These are phyloP conservation scores for Tiphia femorata DNA, from an alignment of 2,888 invertebrate genomes.

Conservation along the genomic window DNA sequence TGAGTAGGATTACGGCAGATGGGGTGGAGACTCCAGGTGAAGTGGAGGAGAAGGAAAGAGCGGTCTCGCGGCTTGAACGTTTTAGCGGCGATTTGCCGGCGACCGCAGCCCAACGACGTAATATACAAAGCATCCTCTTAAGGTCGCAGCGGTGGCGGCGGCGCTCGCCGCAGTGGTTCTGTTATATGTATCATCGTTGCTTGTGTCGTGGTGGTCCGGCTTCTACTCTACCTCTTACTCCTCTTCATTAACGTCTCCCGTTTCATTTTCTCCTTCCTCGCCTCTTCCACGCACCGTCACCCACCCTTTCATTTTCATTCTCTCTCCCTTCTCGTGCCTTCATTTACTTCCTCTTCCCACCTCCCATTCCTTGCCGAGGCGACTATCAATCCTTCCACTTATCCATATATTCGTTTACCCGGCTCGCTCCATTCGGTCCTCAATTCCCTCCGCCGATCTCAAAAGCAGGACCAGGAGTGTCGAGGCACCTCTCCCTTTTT, in stretches of 20 bases:
- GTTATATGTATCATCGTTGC: constrained; percentile 43
- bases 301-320: not conserved
- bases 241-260: not conserved
- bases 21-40: constrained; percentile 14
- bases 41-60: not conserved
- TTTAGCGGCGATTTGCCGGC: constrained; percentile 64
- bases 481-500: constrained; percentile 31
- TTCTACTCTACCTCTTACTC: not conserved
- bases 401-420: not conserved
- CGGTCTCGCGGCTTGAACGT: constrained; percentile 56
- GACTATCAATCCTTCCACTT: too few species aligned
- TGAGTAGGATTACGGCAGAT: constrained; percentile 23
- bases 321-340: not conserved
- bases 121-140: constrained; percentile 61
- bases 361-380: too few species aligned
- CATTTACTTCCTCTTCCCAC: constrained; percentile 8
- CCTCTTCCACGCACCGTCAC: not conserved
- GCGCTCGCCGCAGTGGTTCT: constrained; percentile 42
- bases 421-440: constrained; percentile 1
- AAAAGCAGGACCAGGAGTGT: constrained; percentile 26
- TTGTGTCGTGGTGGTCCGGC: constrained; percentile 38
- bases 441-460: constrained; percentile 39
- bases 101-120: constrained; percentile 62
- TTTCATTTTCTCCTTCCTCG: not conserved
- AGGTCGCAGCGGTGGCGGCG: constrained; percentile 25